Evolutionary conservation across 2,113 vertebrate species (phyloP).

Genomic region (Laterallus jamaicensis): DNA sequence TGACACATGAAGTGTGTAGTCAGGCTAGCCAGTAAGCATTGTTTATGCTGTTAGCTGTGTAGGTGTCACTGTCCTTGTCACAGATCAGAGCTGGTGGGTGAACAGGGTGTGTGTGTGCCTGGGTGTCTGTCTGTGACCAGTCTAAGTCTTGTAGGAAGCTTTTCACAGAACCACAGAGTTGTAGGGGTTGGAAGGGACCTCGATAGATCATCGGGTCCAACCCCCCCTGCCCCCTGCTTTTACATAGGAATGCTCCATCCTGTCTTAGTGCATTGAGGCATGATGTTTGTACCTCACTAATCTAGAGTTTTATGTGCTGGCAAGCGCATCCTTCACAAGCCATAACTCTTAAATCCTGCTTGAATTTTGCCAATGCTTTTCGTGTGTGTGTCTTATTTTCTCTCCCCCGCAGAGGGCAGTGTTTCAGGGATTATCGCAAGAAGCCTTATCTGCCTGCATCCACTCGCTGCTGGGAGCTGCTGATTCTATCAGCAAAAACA

Average conservation of each 20-base stretch:
- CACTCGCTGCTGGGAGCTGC: conserved; percentile 93
- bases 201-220: no score
- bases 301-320: neutral
- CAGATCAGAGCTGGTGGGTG: neutral
- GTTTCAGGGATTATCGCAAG: conserved; percentile 97
- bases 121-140: neutral
- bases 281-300: neutral
- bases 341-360: neutral
- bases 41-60: neutral
- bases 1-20: neutral
- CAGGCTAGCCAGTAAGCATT: neutral
- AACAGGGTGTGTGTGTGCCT: rapidly evolving
- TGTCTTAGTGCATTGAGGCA: neutral
- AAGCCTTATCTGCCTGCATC: conserved; percentile 96
- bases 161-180: no score
- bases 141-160: neutral
- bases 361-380: neutral
- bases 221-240: neutral
- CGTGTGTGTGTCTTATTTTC: neutral
- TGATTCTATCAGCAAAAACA: conserved; percentile 93
- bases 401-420: conserved; percentile 87
- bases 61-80: neutral
- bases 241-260: neutral
- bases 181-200: no score
- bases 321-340: neutral